Evolutionary conservation across 2,113 vertebrate species (phyloP).

Genomic region (Galemys pyrenaicus): DNA sequence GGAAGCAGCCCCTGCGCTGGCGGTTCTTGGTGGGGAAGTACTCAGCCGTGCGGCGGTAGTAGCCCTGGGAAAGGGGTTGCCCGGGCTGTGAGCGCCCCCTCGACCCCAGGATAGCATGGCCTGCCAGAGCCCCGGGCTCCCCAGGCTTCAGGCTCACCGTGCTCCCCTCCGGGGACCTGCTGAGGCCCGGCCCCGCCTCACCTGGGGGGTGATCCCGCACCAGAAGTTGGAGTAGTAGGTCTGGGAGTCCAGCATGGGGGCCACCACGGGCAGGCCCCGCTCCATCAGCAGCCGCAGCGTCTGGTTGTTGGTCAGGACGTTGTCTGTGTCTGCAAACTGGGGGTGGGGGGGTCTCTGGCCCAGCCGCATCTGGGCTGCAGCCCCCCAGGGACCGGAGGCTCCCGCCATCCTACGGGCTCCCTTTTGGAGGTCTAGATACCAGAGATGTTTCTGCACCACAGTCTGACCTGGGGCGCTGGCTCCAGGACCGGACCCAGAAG

Average conservation of each 20-base stretch:
- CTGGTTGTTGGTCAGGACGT: conserved; percentile 94
- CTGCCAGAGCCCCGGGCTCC: not conserved
- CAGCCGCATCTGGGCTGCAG: not conserved
- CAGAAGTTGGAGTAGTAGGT: conserved; percentile 98
- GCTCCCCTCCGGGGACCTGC: not conserved
- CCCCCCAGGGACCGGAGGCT: not conserved
- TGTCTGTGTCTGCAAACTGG: conserved; percentile 95
- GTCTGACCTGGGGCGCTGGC: not conserved
- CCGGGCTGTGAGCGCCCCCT: not conserved
- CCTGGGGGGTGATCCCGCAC: conserved; percentile 99
- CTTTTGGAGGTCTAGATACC: not conserved
- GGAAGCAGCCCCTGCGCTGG: conserved; percentile 91
- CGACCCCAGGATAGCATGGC: not conserved
- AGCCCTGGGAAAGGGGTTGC: conserved; percentile 87
- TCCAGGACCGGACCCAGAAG: not conserved
- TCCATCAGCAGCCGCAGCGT: conserved; percentile 91
- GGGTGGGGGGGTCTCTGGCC: not conserved
- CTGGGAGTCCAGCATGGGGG: conserved; percentile 96
- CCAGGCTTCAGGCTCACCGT: not conserved
- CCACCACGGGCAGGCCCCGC: conserved; percentile 92
- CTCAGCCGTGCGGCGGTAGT: conserved; percentile 94
- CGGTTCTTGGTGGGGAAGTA: conserved; percentile 97
- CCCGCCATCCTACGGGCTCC: not conserved
- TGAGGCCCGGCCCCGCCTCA: conserved; percentile 63
- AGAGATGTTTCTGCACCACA: not conserved